Percentiles rank a stretch among this genome's conserved stretches.
Conservation (phyloP, 2,797 vertebrate species). For the Microctenopoma stevenorrisi region DNA sequence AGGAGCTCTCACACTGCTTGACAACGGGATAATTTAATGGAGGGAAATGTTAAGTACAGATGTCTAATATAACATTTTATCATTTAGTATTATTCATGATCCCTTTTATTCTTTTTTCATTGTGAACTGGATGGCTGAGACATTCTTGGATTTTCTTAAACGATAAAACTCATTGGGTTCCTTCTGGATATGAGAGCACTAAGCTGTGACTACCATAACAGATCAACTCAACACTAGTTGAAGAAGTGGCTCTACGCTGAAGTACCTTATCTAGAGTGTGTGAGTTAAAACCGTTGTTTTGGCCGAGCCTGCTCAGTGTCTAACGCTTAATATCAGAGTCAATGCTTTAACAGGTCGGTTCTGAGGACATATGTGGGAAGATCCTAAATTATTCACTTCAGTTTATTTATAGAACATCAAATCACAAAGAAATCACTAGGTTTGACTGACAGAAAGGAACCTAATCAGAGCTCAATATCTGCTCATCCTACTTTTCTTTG, state of each 20-base stretch:
- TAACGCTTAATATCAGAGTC: constrained; percentile 8
- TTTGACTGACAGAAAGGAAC: no score
- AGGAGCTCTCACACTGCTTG: not conserved
- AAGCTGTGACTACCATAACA: not conserved
- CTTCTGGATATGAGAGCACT: not conserved
- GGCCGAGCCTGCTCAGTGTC: constrained; percentile 1
- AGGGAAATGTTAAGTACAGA: not conserved
- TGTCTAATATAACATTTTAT: no score
- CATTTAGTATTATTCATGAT: no score
- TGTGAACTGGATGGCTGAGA: not conserved
- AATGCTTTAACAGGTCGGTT: not conserved
- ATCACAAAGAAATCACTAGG: no score
- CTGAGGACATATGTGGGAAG: not conserved
- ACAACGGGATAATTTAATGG: not conserved
- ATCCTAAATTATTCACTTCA: not conserved
- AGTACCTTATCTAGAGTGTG: not conserved
- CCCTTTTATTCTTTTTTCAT: not conserved
- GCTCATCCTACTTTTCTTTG: no score
- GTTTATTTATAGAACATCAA: no score
- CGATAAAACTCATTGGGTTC: not conserved
- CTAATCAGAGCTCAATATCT: no score
- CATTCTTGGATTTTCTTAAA: not conserved
- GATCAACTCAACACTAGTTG: not conserved
- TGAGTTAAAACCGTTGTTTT: not conserved
- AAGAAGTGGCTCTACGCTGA: not conserved